A percentile compares a stretch with the other conserved stretches of the same genome.
These are phyloP conservation scores for Mongoloraphidia duomilia DNA, from an alignment of 2,888 invertebrate species.

Conservation along the genomic window DNA sequence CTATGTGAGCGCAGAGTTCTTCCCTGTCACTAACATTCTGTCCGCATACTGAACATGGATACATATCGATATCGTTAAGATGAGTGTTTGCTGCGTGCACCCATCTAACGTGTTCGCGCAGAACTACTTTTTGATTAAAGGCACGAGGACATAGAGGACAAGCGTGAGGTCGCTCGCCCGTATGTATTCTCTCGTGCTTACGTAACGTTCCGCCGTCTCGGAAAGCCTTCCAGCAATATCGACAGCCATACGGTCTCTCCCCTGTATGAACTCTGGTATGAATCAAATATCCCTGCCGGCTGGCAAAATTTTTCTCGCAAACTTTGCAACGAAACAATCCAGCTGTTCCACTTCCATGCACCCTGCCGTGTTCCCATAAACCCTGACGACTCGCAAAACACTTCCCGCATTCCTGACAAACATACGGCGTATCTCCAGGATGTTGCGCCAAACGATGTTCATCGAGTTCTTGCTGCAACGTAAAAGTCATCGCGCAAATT, in stretches of 20 bases:
- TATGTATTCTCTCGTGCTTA: conserved; percentile 36
- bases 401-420: conserved; percentile 31
- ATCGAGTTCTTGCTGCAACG: conserved; percentile 27
- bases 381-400: conserved; percentile 32
- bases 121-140: conserved; percentile 39
- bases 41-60: conserved; percentile 32
- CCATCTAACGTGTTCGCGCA: conserved; percentile 37
- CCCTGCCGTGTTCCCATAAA: conserved; percentile 31
- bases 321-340: conserved; percentile 33
- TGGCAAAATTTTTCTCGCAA: conserved; percentile 36
- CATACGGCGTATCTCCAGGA: conserved; percentile 29
- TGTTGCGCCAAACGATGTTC: conserved; percentile 28
- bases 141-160: conserved; percentile 36
- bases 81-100: conserved; percentile 33
- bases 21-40: conserved; percentile 30
- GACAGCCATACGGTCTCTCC: conserved; percentile 36
- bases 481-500: conserved; percentile 28
- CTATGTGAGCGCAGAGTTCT: conserved; percentile 36
- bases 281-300: conserved; percentile 34
- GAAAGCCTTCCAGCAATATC: conserved; percentile 37
- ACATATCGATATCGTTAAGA: conserved; percentile 26
- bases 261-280: conserved; percentile 37
- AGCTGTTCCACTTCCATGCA: conserved; percentile 22
- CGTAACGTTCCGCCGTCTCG: conserved; percentile 36
- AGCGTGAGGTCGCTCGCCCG: conserved; percentile 36